Percentiles rank a stretch among this genome's conserved stretches.
Conservation (phyloP, 2,888 invertebrate genomes). For the Eutolmus rufibarbis region DNA sequence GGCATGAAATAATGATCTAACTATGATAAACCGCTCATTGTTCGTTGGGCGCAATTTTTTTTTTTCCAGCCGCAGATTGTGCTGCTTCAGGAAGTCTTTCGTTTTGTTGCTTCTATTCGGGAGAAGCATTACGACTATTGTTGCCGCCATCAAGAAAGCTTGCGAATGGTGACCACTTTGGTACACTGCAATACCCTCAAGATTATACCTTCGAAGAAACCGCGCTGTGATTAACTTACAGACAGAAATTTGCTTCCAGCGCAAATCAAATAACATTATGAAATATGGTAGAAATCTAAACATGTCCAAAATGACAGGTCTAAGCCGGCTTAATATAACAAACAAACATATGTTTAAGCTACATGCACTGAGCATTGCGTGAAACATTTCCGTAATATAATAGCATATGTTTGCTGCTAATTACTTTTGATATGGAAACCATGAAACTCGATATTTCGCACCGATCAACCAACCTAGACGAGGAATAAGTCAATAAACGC, state of each 20-base stretch:
- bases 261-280: background rate
- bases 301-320: background rate
- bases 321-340: background rate
- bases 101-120: background rate
- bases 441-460: background rate
- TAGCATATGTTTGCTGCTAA: conserved; percentile 15
- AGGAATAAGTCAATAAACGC: background rate
- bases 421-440: conserved; percentile 28
- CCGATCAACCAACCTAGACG: background rate
- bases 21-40: conserved; percentile 16
- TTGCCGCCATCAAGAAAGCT: background rate
- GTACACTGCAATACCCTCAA: background rate
- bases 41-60: background rate
- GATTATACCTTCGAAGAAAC: background rate
- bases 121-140: background rate
- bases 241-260: background rate
- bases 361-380: background rate
- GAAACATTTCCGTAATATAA: conserved; percentile 22
- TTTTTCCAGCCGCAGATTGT: background rate
- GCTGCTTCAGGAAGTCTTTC: background rate
- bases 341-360: background rate
- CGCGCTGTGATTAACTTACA: background rate
- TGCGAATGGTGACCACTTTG: background rate
- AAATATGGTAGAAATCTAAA: background rate
- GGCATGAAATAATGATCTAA: conserved; percentile 7